Conservation (phyloP, 37 sponge, comb jelly and placozoan species). For the Ephydatia muelleri region DNA sequence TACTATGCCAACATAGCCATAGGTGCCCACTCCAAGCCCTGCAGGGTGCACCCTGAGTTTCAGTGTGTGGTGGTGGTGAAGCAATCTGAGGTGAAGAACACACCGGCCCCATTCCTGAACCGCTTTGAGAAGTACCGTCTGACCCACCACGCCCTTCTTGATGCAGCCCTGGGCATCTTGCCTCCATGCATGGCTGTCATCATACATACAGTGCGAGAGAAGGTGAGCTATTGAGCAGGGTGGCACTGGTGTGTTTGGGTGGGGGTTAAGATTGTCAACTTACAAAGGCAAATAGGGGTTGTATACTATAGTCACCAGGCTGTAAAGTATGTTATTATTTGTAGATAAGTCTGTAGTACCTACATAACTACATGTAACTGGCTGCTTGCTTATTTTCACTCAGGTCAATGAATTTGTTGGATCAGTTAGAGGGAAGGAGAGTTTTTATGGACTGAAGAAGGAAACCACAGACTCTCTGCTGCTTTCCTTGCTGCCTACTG, state of each 20-base stretch:
- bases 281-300: too few species aligned
- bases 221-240: conserved; percentile 31
- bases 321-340: neutral
- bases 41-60: conserved; percentile 73
- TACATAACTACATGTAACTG: too few species aligned
- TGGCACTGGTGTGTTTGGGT: too few species aligned
- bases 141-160: conserved; percentile 59
- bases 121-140: conserved; percentile 88
- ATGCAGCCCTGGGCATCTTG: conserved; percentile 55
- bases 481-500: conserved; percentile 64
- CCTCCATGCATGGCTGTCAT: conserved; percentile 67
- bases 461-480: conserved; percentile 83
- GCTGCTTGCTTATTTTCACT: neutral
- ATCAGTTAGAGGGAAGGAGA: conserved; percentile 25
- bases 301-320: too few species aligned
- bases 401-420: conserved; percentile 46
- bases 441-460: conserved; percentile 62
- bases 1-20: conserved; percentile 89
- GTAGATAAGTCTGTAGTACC: neutral
- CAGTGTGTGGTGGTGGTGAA: conserved; percentile 84
- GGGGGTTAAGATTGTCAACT: too few species aligned
- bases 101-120: conserved; percentile 88
- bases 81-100: conserved; percentile 65
- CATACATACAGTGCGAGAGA: conserved; percentile 43
- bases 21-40: conserved; percentile 81